A percentile compares a stretch with the other conserved stretches of the same genome.
Evolutionary conservation across 2,797 vertebrate species (phyloP).

Genomic region (Spea hammondii): DNA sequence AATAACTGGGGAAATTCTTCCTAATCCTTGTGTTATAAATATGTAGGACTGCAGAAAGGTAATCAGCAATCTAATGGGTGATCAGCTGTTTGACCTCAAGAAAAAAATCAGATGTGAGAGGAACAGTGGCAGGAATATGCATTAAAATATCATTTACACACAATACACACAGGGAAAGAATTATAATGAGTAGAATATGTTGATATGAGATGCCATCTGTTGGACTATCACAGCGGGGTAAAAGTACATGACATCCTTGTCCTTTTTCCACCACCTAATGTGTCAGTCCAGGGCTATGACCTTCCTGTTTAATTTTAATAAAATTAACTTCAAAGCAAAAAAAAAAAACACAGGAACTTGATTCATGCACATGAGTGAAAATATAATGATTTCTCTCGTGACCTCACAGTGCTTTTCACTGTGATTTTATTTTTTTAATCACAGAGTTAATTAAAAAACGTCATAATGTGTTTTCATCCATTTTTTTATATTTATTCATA

Average conservation of each 20-base stretch:
- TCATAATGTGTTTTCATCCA: too few species aligned
- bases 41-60: not conserved
- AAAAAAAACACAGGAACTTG: too few species aligned
- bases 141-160: constrained; percentile 8
- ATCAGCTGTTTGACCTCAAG: not conserved
- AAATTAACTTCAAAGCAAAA: not conserved
- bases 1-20: not conserved
- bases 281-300: not conserved
- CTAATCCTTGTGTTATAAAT: not conserved
- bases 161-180: not conserved
- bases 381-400: too few species aligned
- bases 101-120: not conserved
- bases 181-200: constrained; percentile 22
- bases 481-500: too few species aligned
- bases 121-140: constrained; percentile 10
- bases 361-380: too few species aligned
- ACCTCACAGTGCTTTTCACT: too few species aligned
- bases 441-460: too few species aligned
- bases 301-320: not conserved
- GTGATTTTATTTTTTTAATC: too few species aligned
- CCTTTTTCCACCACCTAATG: not conserved
- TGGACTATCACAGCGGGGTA: not conserved
- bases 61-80: not conserved
- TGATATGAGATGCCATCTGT: not conserved
- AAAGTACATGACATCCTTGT: not conserved